Evolutionary conservation across 2,888 invertebrate genomes (phyloP), one percentile per base, ranked within the genome.

Genomic region (Trimorus sp.): DNA sequence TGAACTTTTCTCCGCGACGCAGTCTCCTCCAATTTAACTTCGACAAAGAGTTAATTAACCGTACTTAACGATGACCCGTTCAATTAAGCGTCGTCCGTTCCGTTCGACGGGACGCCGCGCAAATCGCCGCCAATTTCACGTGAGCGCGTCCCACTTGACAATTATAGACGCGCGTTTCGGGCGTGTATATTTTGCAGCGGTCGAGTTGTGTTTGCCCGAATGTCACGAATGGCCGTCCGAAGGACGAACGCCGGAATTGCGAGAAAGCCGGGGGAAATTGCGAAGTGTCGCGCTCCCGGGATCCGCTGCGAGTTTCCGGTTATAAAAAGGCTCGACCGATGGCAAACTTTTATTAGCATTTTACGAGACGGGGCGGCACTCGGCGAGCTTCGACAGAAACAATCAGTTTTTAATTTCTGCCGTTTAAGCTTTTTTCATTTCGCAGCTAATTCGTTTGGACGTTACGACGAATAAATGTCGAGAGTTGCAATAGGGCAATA

Each of bases 31-130:
- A 71, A 76, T 71, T 54, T 49, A 81, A 78, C 74, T 69, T 68
- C 40, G 56, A 69, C 70, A 70, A 74, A 65, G 73, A 68, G 69
- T 82, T 70, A 70, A 75, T 78, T 63, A 82, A 73, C 51, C 66
- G 75, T 71, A 66, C 65, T 71, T 60, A 71, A 74, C 65, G 71
- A 51, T 53, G 74, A 70, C 62, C 74, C 56, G 53, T 77, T 82
- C 63, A 78, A 74, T 82, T 74, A 82, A 48, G 42, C 70, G 40
- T 40, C 9, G 9, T 40, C 26, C 26, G 26, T 26, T 26, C 26
- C 26, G 26, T 40, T 40, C 40, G 40, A 26, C 40, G 40, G 40
- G 40, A 40, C 40, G 40, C 40, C 40, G 40, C 40, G 40, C 2
- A 40, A 40, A 40, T 9, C 40, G 40, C 40, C 40, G 40, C 40